These are phyloP conservation scores for Hofmannophila pseudospretella DNA, from an alignment of 2,888 invertebrate genomes.

Conservation along the genomic window DNA sequence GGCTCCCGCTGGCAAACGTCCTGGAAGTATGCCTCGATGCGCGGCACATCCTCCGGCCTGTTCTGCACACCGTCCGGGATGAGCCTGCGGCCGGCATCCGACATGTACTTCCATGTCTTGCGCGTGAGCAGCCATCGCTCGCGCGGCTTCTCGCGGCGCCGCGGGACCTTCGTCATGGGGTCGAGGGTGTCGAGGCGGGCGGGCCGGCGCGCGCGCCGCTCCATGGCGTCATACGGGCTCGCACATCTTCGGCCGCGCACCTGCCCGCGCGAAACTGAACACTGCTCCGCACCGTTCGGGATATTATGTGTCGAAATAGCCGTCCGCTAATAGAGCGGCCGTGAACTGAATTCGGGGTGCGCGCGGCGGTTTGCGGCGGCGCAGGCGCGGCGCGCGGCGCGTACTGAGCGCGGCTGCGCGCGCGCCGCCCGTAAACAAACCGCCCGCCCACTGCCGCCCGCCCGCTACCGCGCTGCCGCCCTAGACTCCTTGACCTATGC, in stretches of 20 bases:
- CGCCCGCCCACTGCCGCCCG: conserved; percentile 20
- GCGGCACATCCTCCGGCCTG: conserved; percentile 85
- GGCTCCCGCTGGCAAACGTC: conserved; percentile 88
- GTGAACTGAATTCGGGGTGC: conserved; percentile 71
- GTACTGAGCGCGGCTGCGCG: conserved; percentile 22
- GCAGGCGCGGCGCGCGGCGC: conserved; percentile 13
- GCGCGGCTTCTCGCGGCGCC: conserved; percentile 79
- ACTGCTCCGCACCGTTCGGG: conserved; percentile 59
- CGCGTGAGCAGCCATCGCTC: conserved; percentile 93
- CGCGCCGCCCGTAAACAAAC: conserved; percentile 14
- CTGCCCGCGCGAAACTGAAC: conserved; percentile 67
- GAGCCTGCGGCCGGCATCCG: conserved; percentile 91
- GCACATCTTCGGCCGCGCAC: conserved; percentile 50
- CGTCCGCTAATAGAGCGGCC: conserved; percentile 71
- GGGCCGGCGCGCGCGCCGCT: conserved; percentile 58
- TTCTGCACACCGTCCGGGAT: conserved; percentile 89
- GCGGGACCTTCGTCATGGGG: conserved; percentile 77
- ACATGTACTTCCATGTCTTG: conserved; percentile 95
- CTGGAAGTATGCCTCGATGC: conserved; percentile 90
- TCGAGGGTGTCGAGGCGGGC: conserved; percentile 68
- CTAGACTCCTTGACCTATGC: conserved; percentile 45
- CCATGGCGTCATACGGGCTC: conserved; percentile 40
- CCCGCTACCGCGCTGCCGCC: conserved; percentile 25
- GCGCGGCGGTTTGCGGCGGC: conserved; percentile 22
- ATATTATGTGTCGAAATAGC: conserved; percentile 71